Evolutionary conservation across 2,888 invertebrate genomes (phyloP), one percentile per base, ranked within the genome.

Genomic region (Calephelis perditalis): DNA sequence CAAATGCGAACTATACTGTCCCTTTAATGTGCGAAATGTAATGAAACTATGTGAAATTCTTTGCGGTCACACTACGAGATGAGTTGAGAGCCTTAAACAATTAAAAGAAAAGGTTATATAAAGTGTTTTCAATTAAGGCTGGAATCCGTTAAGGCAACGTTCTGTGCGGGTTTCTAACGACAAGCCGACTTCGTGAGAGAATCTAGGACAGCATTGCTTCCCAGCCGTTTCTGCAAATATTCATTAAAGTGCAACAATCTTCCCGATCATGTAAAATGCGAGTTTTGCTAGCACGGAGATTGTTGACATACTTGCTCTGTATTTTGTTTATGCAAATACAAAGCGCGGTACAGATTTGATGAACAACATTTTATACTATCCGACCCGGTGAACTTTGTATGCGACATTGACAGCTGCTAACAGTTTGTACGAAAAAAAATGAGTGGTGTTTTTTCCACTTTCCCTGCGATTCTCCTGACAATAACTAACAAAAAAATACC

Each of bases 101-200:
- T 86, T 82, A 83, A 81, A 84, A 84, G 79, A 84, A 84, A 81
- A 78, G 75, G 77, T 76, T 79, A 71, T 78, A 74, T 77, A 81
- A 74, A 84, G 78, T 79, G 81, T 86, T 86, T 86, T 81, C 86
- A 88, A 88, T 88, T 88, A 87, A 84, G 81, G 73, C 75, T 75
- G 82, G 84, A 84, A 87, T 86, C 78, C 78, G 71, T 73, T 68
- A 75, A 76, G 75, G 76, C 73, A 76, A 74, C 71, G 73, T 71
- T 72, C 70, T 72, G 75, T 75, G 76, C 71, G 77, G 74, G 78
- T 71, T 74, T 69, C 75, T 77, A 78, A 76, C 75, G 74, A 76
- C 76, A 73, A 68, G 73, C 64, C 63, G 68, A 63, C 69, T 73
- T 79, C 82, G 81, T 77, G 78, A 69, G 72, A 74, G 77, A 82